A percentile compares a stretch with the other conserved stretches of the same genome.
Conservation (phyloP, 2,797 vertebrate genomes). For the Toxotes lorentzi region DNA sequence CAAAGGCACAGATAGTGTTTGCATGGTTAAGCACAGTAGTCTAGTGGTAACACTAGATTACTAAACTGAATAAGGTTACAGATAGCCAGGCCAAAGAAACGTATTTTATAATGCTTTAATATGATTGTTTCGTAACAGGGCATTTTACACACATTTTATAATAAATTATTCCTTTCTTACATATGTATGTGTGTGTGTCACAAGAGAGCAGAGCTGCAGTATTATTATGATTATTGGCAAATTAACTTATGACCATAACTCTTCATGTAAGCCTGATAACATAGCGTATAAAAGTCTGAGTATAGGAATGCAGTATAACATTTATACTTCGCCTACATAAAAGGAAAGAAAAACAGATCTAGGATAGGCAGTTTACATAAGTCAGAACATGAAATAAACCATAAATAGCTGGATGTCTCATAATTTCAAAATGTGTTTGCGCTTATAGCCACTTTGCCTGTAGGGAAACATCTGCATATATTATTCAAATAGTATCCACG, state of each 20-base stretch:
- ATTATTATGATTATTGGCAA: neutral
- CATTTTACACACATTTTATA: neutral
- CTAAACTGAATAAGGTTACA: neutral
- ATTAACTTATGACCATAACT: neutral
- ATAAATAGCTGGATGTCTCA: neutral
- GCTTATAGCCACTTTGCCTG: neutral
- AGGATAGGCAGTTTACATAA: too few species aligned
- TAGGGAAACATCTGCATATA: constrained; percentile 46
- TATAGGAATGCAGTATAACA: neutral
- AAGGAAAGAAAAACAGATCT: neutral
- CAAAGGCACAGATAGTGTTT: too few species aligned
- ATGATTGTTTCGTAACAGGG: neutral
- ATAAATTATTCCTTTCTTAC: neutral
- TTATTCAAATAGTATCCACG: constrained; percentile 78
- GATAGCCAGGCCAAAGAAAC: neutral
- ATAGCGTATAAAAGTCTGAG: neutral
- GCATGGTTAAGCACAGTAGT: too few species aligned
- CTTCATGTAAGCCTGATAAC: neutral
- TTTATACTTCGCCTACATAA: neutral
- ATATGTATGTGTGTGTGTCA: neutral
- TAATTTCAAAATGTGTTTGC: neutral
- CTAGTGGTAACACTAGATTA: too few species aligned
- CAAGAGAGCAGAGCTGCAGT: neutral
- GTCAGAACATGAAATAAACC: too few species aligned
- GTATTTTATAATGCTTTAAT: neutral